Percentiles rank a stretch among this genome's conserved stretches.
Conservation (phyloP, 37 sponge, comb jelly and placozoan species). For the Dysidea cf. avara region DNA sequence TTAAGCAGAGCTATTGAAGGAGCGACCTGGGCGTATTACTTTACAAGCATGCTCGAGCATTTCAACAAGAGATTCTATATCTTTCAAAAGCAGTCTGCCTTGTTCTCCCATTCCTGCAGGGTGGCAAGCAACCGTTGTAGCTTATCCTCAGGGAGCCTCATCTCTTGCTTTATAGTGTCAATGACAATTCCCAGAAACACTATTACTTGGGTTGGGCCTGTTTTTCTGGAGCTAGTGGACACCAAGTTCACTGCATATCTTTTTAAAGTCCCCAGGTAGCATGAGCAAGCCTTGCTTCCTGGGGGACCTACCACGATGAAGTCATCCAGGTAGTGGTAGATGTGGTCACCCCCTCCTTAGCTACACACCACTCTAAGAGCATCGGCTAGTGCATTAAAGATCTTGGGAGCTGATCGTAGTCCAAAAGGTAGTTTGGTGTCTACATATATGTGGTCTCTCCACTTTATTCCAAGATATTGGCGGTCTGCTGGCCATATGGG, state of each 20-base stretch:
- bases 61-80: slow-evolving; percentile 35
- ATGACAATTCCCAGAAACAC: slow-evolving; percentile 36
- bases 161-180: slow-evolving; percentile 19
- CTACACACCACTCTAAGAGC: slow-evolving; percentile 22
- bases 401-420: slow-evolving; percentile 44
- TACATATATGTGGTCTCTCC: no score
- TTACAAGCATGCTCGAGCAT: slow-evolving; percentile 32
- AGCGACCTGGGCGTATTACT: slow-evolving; percentile 35
- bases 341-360: not conserved
- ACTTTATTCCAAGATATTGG: slow-evolving; percentile 28
- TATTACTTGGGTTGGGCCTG: slow-evolving; percentile 42
- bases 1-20: slow-evolving; percentile 25
- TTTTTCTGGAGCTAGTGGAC: slow-evolving; percentile 37
- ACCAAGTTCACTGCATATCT: slow-evolving; percentile 23
- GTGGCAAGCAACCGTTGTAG: not conserved
- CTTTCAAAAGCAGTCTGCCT: slow-evolving; percentile 4
- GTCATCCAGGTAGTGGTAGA: slow-evolving; percentile 53
- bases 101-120: slow-evolving; percentile 6
- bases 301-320: slow-evolving; percentile 36
- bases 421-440: slow-evolving; percentile 2
- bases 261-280: not conserved
- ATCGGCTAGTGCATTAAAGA: slow-evolving; percentile 47
- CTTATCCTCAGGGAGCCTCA: slow-evolving; percentile 46
- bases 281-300: not conserved
- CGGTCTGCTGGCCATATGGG: slow-evolving; percentile 33